Evolutionary conservation across 2,113 vertebrate species (phyloP).

Genomic region (Embiotoca jacksoni): DNA sequence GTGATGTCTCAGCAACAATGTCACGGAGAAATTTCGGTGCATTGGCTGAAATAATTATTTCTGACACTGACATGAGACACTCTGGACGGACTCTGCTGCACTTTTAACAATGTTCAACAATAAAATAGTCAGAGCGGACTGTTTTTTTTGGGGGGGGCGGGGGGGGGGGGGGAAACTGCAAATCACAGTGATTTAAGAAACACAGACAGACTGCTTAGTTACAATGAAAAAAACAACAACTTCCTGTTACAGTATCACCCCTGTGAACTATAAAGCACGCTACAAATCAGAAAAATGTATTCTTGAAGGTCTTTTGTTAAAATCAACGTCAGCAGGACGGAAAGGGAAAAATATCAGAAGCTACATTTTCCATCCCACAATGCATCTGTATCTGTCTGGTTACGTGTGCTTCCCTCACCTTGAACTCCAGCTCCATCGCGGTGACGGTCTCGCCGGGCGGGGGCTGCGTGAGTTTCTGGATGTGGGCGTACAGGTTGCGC

Average conservation of each 20-base stretch:
- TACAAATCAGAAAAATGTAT: no score
- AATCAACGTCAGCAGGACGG: no score
- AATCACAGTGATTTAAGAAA: neutral
- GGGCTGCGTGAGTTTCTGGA: slow-evolving; percentile 96
- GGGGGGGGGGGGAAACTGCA: no score
- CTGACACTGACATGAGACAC: slow-evolving; percentile 1
- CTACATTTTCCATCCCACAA: no score
- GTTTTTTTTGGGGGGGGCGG: neutral
- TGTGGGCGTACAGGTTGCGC: slow-evolving; percentile 94
- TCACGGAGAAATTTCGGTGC: slow-evolving; percentile 5
- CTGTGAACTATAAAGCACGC: no score
- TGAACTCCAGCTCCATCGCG: slow-evolving; percentile 96
- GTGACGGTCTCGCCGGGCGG: slow-evolving; percentile 93
- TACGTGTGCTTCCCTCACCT: slow-evolving; percentile 81
- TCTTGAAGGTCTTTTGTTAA: no score
- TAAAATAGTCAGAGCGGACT: neutral
- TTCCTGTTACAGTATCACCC: no score
- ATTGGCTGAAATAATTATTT: slow-evolving; percentile 9
- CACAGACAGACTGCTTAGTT: no score
- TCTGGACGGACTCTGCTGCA: neutral
- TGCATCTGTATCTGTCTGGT: neutral
- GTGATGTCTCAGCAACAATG: slow-evolving; percentile 23
- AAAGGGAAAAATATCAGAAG: no score
- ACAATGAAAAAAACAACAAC: no score
- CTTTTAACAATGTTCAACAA: neutral